Percentiles rank a stretch among this genome's conserved stretches.
phyloP scores from a whole-genome alignment of 2,797 vertebrate species.

The Craterocephalus amniculus region DNA sequence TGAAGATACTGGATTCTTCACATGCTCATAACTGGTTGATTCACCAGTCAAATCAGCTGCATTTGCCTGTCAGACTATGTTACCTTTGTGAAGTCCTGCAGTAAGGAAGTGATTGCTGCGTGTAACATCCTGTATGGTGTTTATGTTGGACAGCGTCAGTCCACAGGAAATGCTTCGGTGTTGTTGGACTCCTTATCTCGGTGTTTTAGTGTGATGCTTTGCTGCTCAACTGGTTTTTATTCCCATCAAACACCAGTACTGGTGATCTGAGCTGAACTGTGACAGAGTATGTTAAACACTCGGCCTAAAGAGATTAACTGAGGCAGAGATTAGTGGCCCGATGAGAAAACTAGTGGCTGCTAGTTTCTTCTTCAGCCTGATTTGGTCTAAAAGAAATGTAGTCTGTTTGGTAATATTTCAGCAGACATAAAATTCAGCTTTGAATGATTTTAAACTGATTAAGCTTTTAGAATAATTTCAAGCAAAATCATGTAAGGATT shows the following conservation, averaged over 20 bases:
- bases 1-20: background rate
- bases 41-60: slow-evolving; percentile 14
- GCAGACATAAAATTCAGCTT: background rate
- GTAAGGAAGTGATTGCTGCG: slow-evolving; percentile 47
- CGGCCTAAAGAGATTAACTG: slow-evolving; percentile 67
- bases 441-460: background rate
- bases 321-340: slow-evolving; percentile 61
- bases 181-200: slow-evolving; percentile 30
- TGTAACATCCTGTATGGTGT: slow-evolving; percentile 37
- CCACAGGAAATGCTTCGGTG: slow-evolving; percentile 43
- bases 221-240: slow-evolving; percentile 6
- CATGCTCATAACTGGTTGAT: slow-evolving; percentile 1
- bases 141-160: slow-evolving; percentile 32
- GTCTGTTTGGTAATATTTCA: background rate
- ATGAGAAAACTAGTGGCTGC: slow-evolving; percentile 35
- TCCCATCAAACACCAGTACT: background rate
- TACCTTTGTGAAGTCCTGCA: slow-evolving; percentile 15
- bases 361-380: slow-evolving; percentile 38
- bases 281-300: slow-evolving; percentile 41
- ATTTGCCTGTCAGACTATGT: slow-evolving; percentile 5
- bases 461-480: background rate
- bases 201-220: slow-evolving; percentile 4
- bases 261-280: slow-evolving; percentile 30
- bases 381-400: background rate
- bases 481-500: background rate